A percentile compares a stretch with the other conserved stretches of the same genome.
These are phyloP conservation scores for Bettongia penicillata DNA, from an alignment of 2,113 vertebrate genomes.

Conservation along the genomic window DNA sequence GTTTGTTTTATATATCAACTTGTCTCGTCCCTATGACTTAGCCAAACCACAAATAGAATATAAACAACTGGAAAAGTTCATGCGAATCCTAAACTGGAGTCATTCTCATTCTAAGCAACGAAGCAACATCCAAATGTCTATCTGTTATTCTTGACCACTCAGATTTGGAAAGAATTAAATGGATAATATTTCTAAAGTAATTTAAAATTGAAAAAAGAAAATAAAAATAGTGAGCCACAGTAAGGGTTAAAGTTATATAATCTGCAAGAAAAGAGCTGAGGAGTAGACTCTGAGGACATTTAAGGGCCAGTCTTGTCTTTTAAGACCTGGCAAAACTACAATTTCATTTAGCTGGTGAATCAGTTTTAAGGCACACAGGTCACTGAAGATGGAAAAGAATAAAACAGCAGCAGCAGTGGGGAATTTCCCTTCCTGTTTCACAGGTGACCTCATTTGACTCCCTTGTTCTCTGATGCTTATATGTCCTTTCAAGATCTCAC, in stretches of 20 bases:
- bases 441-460: conserved; percentile 63
- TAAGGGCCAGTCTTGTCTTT: conserved; percentile 42
- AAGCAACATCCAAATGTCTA: not conserved
- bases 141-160: not conserved
- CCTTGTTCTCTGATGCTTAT: conserved; percentile 36
- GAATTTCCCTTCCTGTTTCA: conserved; percentile 32
- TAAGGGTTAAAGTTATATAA: conserved; percentile 19
- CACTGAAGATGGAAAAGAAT: conserved; percentile 40
- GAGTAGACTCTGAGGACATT: conserved; percentile 19
- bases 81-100: not conserved
- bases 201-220: not conserved
- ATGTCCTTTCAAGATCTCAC: conserved; percentile 64
- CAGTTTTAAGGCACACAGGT: conserved; percentile 47
- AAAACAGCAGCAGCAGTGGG: not conserved
- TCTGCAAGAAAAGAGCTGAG: conserved; percentile 40
- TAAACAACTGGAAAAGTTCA: not conserved
- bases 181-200: not conserved
- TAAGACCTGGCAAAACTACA: conserved; percentile 60
- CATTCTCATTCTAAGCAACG: not conserved
- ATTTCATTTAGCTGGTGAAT: conserved; percentile 44
- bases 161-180: not conserved
- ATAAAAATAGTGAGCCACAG: not conserved
- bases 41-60: not conserved
- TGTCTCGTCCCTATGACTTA: not conserved
- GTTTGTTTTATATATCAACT: not conserved